These are phyloP conservation scores for Plebejus melissa DNA, from an alignment of 2,888 invertebrate genomes.

Conservation along the genomic window DNA sequence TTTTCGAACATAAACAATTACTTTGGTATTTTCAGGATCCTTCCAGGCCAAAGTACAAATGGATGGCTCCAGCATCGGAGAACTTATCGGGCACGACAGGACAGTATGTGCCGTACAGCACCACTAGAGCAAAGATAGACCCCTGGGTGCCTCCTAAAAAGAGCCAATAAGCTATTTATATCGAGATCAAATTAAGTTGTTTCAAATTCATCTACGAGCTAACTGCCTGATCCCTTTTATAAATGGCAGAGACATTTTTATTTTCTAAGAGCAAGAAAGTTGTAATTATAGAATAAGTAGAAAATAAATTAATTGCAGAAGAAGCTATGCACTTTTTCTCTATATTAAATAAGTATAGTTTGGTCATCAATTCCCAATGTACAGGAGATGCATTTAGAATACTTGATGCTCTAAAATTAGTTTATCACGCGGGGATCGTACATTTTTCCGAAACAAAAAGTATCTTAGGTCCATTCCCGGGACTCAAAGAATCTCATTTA, in stretches of 20 bases:
- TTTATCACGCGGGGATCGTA: too few species aligned
- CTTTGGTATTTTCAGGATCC: conserved; percentile 76
- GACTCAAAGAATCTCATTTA: too few species aligned
- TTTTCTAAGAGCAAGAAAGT: not conserved
- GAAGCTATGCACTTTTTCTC: not conserved
- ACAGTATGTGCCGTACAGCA: conserved; percentile 94
- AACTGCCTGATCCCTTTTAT: not conserved
- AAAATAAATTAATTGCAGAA: conserved; percentile 19
- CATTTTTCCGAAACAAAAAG: too few species aligned
- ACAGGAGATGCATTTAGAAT: too few species aligned
- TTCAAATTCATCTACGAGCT: not conserved
- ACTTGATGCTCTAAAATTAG: too few species aligned
- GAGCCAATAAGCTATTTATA: conserved; percentile 31
- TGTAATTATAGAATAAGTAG: conserved; percentile 17
- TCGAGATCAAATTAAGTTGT: not conserved
- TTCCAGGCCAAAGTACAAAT: conserved; percentile 86
- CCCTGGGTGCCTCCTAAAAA: conserved; percentile 84
- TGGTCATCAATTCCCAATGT: not conserved
- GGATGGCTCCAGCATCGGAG: conserved; percentile 91
- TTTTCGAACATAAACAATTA: not conserved
- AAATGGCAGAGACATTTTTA: not conserved
- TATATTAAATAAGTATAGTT: not conserved
- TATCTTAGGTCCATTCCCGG: too few species aligned
- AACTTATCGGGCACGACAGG: conserved; percentile 90
- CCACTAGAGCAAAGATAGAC: conserved; percentile 91